phyloP scores from a whole-genome alignment of 1,140 invertebrate species.

The Bombus pyrosoma region DNA sequence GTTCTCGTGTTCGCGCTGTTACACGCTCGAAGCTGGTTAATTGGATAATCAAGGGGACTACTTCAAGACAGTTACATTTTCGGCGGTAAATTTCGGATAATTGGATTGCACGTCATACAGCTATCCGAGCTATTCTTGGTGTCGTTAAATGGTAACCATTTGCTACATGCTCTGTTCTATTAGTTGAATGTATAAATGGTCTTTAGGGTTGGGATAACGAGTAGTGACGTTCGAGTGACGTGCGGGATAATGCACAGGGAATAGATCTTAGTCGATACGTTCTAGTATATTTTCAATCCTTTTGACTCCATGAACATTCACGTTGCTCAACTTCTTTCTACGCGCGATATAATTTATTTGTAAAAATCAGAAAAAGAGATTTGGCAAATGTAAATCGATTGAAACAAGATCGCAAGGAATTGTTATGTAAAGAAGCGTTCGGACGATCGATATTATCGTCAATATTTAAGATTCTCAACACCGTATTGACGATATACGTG shows the following conservation, averaged over 20 bases:
- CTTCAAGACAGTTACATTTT: slow-evolving; percentile 2
- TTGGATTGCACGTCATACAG: slow-evolving; percentile 38
- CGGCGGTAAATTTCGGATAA: slow-evolving; percentile 7
- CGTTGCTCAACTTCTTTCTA: too few species aligned
- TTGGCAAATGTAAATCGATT: too few species aligned
- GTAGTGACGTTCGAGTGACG: neutral
- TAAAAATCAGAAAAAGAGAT: too few species aligned
- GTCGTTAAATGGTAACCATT: slow-evolving; percentile 16
- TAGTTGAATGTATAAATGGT: neutral
- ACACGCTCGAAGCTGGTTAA: slow-evolving; percentile 5
- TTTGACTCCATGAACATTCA: too few species aligned
- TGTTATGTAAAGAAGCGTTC: too few species aligned
- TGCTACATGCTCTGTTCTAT: neutral
- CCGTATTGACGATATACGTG: too few species aligned
- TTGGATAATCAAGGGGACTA: slow-evolving; percentile 18
- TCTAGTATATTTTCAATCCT: neutral
- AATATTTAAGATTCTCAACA: too few species aligned
- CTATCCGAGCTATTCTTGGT: neutral
- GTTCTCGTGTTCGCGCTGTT: neutral
- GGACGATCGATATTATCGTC: too few species aligned
- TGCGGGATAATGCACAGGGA: neutral
- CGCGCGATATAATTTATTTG: too few species aligned
- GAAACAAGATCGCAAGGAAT: too few species aligned
- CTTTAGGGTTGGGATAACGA: neutral
- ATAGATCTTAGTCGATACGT: neutral